Evolutionary conservation across 1,140 invertebrate species (phyloP), one percentile per base, ranked within the genome.

Genomic region (Octopus sinensis): DNA sequence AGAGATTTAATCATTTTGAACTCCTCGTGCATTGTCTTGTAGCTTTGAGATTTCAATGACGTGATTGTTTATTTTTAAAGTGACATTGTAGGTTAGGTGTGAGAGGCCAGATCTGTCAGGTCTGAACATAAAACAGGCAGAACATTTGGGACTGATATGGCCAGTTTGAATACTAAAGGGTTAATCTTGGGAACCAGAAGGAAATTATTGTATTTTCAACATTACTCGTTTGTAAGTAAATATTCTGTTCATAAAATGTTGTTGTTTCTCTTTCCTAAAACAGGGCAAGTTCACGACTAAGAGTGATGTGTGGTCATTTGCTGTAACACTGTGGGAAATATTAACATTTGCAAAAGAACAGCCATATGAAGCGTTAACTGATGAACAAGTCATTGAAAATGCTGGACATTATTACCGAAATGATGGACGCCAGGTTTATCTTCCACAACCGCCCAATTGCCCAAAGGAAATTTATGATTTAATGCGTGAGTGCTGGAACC

Each of bases 401-500:
- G 88, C 88, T 77, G 87, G 86, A 81, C 86, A 89, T 83, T 88
- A 86, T 79, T 90, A 90, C 83, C 85, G 88, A 71, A 87, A 89
- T 80, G 87, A 90, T 79, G 83, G 84, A 75, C 86, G 87, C 54
- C 86, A 88, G 81, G 83, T 88, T 6, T 84, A 85, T 73, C 84
- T 90, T 13, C 85, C 88, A 2, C 87, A 88, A 81, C 90, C 90
- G 4, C 68, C 84, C 7, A 87, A 88, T 78, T 90, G 89, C 84
- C 88, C 89, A 13, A 88, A 88, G 82, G 89, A 90, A 83, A 89
- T 90, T 76, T 97, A 96, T 91, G 96, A 97, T 90, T 91, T 98
- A 83, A 97, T 98, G 95, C 93, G 94, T 82, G 96, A 97, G 88
- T 98, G 96, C 89, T 98, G 97, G 97, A 95, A 96, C 87, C 92